Percentiles rank a stretch among this genome's conserved stretches.
These are phyloP conservation scores for Norana najaformis DNA, from an alignment of 2,888 invertebrate species.

Conservation along the genomic window DNA sequence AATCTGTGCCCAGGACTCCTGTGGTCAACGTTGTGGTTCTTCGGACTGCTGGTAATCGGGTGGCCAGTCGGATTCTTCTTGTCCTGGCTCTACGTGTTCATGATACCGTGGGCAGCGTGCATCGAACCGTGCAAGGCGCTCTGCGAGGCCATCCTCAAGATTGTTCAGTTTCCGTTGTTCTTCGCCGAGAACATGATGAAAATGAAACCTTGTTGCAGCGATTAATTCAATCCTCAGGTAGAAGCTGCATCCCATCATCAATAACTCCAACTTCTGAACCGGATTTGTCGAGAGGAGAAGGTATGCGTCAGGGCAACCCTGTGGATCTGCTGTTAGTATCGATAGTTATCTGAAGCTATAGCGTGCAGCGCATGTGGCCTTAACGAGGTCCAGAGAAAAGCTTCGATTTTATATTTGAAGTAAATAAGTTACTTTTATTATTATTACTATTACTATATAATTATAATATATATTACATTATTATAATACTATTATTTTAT, in stretches of 20 bases:
- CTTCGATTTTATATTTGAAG: no score
- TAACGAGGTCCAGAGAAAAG: no score
- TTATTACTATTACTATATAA: no score
- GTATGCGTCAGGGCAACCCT: neutral
- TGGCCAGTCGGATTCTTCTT: constrained; percentile 52
- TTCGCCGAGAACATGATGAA: constrained; percentile 51
- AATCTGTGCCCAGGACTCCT: constrained; percentile 44
- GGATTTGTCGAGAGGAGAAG: no score
- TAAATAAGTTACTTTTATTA: no score
- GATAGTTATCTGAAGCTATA: no score
- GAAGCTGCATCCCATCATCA: no score
- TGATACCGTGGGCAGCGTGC: constrained; percentile 50
- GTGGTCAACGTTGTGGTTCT: constrained; percentile 53
- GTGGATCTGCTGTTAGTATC: no score
- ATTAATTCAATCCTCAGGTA: neutral
- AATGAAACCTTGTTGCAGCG: constrained; percentile 43
- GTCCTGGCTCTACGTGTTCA: constrained; percentile 50
- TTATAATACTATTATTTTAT: no score
- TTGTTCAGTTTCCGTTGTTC: constrained; percentile 50
- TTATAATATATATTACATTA: no score
- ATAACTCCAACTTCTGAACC: no score
- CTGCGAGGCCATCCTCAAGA: constrained; percentile 47
- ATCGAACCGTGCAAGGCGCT: constrained; percentile 46
- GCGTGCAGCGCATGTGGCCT: no score
- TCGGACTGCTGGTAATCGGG: constrained; percentile 49